Conservation (phyloP, 2,888 invertebrate species). For the Lochmaea crataegi region DNA sequence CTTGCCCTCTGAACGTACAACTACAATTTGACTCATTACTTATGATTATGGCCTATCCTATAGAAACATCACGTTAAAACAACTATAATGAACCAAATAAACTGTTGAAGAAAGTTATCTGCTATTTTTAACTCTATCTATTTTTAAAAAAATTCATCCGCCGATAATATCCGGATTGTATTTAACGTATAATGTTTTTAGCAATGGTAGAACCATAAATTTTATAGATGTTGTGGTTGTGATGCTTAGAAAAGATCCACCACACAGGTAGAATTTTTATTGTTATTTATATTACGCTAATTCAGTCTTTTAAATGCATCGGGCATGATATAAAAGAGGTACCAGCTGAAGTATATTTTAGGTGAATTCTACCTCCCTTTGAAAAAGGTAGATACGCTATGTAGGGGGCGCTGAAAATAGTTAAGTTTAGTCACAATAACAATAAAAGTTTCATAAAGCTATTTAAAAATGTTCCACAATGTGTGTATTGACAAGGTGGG, state of each 20-base stretch:
- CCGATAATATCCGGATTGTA: too few species aligned
- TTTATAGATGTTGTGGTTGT: neutral
- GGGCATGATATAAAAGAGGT: neutral
- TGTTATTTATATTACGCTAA: conserved; percentile 10
- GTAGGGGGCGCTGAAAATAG: neutral
- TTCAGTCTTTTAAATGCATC: conserved; percentile 5
- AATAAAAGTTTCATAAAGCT: neutral
- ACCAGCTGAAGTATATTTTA: neutral
- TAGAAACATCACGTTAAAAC: too few species aligned
- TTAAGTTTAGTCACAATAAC: neutral
- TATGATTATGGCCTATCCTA: too few species aligned
- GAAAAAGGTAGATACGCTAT: neutral
- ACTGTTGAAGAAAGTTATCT: neutral
- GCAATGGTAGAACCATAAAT: conserved; percentile 4
- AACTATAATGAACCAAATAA: too few species aligned
- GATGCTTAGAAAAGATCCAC: neutral
- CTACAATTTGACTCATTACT: too few species aligned
- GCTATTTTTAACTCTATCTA: neutral
- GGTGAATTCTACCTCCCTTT: conserved; percentile 6
- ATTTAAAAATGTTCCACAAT: too few species aligned
- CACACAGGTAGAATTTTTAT: conserved; percentile 18
- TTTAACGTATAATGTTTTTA: neutral
- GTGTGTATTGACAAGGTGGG: too few species aligned
- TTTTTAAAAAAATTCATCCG: neutral
- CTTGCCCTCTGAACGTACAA: too few species aligned